These are phyloP conservation scores for Mimachlamys varia DNA, from an alignment of 2,888 invertebrate genomes.

Conservation along the genomic window DNA sequence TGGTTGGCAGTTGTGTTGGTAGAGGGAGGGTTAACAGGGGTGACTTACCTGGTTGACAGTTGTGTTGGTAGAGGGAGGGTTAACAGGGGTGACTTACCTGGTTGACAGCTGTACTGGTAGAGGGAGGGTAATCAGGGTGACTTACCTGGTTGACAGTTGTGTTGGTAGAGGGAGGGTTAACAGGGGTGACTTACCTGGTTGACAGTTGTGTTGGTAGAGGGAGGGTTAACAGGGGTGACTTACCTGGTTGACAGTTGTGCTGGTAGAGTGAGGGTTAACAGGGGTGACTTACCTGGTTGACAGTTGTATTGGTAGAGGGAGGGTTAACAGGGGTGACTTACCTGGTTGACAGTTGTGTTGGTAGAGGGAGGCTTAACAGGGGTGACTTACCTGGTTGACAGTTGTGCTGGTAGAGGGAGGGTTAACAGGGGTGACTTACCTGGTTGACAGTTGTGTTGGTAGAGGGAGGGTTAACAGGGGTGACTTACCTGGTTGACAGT, in stretches of 20 bases:
- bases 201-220: constrained; percentile 81
- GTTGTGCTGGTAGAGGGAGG: constrained; percentile 79
- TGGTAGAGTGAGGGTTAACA: too few relatives aligned
- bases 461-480: too few relatives aligned
- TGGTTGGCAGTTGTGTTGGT: constrained; percentile 83
- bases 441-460: constrained; percentile 83
- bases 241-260: constrained; percentile 84
- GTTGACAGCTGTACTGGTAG: too few relatives aligned
- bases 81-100: too few relatives aligned
- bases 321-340: constrained; percentile 45
- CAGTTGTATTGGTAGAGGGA: constrained; percentile 79
- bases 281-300: constrained; percentile 80
- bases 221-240: background rate
- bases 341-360: constrained; percentile 83
- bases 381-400: constrained; percentile 81
- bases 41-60: constrained; percentile 82
- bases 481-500: constrained; percentile 82
- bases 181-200: constrained; percentile 79
- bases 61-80: constrained; percentile 66
- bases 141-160: constrained; percentile 83
- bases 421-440: constrained; percentile 58
- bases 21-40: too few relatives aligned
- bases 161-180: too few relatives aligned
- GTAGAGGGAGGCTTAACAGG: too few relatives aligned
- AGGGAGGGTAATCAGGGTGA: too few relatives aligned